Evolutionary conservation across 92 coral and sea anemone genomes (phyloP).

Genomic region (Pocillopora meandrina): DNA sequence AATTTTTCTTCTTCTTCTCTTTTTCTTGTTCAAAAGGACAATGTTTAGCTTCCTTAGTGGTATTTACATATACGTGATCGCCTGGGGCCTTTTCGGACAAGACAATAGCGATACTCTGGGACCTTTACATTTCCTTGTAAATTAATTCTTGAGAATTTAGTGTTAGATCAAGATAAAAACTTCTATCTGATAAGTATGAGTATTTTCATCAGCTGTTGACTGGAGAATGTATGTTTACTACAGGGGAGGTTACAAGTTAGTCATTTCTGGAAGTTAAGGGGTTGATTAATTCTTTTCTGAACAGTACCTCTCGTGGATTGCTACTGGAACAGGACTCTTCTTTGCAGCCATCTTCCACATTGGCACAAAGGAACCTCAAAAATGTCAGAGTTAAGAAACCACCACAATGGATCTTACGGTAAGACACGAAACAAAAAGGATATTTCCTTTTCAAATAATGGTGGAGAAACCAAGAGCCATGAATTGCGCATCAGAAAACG

Average conservation of each 20-base stretch:
- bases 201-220: too few species aligned
- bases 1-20: not conserved
- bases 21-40: not conserved
- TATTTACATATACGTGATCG: slow-evolving; percentile 1
- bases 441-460: too few species aligned
- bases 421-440: too few species aligned
- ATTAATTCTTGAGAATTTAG: not conserved
- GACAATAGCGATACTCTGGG: not conserved
- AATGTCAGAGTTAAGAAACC: not conserved
- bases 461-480: not conserved
- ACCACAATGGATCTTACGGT: too few species aligned
- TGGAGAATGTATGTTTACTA: too few species aligned
- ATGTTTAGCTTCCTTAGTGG: slow-evolving; percentile 3
- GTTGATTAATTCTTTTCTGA: too few species aligned
- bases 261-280: not conserved
- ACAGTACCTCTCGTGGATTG: slow-evolving; percentile 9
- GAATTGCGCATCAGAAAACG: not conserved
- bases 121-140: not conserved
- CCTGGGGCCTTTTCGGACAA: slow-evolving; percentile 25
- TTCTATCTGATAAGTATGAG: too few species aligned
- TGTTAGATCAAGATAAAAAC: not conserved
- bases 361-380: slow-evolving; percentile 7
- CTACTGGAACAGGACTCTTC: slow-evolving; percentile 14
- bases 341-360: slow-evolving; percentile 3
- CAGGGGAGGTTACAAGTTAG: too few species aligned